Conservation (phyloP, 2,113 vertebrate species). For the Grallaria varia region DNA sequence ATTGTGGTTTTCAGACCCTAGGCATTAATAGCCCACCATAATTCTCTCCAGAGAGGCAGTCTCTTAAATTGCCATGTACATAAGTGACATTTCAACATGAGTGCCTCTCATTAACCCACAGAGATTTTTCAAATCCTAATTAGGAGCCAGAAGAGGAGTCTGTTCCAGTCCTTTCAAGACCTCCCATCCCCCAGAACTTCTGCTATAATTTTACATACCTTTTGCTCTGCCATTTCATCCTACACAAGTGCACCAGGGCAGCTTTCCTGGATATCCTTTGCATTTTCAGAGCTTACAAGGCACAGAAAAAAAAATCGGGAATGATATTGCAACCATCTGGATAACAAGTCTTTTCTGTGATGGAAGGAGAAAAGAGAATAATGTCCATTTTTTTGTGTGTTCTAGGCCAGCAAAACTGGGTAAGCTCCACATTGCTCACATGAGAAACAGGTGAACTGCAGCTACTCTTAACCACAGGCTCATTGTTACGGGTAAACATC, state of each 20-base stretch:
- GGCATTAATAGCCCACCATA: not conserved
- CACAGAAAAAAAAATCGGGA: not conserved
- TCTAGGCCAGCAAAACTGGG: not conserved
- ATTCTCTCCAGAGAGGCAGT: not conserved
- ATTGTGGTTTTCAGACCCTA: not conserved
- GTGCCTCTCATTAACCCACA: constrained; percentile 4
- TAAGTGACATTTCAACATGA: not conserved
- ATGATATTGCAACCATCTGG: not conserved
- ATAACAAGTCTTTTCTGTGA: not conserved
- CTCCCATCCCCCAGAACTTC: not conserved
- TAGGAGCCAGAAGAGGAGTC: constrained; percentile 3
- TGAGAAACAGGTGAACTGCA: not conserved
- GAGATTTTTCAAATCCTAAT: constrained; percentile 27
- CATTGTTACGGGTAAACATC: not conserved
- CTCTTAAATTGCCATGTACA: not conserved
- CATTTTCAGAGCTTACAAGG: not conserved
- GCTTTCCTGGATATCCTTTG: not conserved
- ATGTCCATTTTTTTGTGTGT: not conserved
- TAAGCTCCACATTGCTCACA: not conserved
- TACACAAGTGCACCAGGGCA: not conserved
- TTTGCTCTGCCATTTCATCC: not conserved
- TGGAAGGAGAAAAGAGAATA: not conserved
- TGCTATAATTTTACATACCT: not conserved
- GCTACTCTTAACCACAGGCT: not conserved
- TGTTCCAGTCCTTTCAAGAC: not conserved